Evolutionary conservation across 2,797 vertebrate species (phyloP), one percentile per base, ranked within the genome.

Genomic region (Neoniphon sammara): DNA sequence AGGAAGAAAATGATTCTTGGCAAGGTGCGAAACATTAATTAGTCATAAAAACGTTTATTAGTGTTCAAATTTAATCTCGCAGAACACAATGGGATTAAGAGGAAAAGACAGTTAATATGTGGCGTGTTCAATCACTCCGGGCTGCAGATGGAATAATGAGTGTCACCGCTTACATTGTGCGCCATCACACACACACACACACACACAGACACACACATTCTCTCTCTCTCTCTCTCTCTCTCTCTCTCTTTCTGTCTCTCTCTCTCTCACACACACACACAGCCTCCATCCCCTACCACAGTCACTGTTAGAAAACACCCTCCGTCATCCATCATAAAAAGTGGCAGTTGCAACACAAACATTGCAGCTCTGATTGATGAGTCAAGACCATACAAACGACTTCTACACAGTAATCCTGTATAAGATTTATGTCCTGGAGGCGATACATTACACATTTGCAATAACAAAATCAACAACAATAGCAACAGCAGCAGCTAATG

Each of bases 11-110:
- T 77, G 84, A 92, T 94, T 94, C 92, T 93, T 94, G 93, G 93
- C 93, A 93, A 94, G 93, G 93, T 94, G 91, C 87, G 77, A 93
- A 92, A 91, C 92, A 93, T 94, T 92, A 95, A 94, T 95, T 94
- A 94, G 91, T 91, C 91, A 83, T 89, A 90, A 91, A 94, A 95
- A 91, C 75, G 72, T 93, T 93, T 92, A 94, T 94, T 94, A 94
- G 91, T 92, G 91, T 90, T 92, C 82, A 79, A 89, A 91, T 93
- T 93, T 93, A 94, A 93, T 94, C 93, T 91, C 80, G 46, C 77
- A 62, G 81, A 93, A 87, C 90, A 93, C 90, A 93, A 93, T 91
- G 87, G 90, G 90, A 93, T 93, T 91, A 92, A 81, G 84, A 89
- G 87, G 87, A 91, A 92, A 91, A 89, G 88, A 87, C 91, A 88